Evolutionary conservation across 2,113 vertebrate species (phyloP), one percentile per base, ranked within the genome.

Genomic region (Orthonyx spaldingii): DNA sequence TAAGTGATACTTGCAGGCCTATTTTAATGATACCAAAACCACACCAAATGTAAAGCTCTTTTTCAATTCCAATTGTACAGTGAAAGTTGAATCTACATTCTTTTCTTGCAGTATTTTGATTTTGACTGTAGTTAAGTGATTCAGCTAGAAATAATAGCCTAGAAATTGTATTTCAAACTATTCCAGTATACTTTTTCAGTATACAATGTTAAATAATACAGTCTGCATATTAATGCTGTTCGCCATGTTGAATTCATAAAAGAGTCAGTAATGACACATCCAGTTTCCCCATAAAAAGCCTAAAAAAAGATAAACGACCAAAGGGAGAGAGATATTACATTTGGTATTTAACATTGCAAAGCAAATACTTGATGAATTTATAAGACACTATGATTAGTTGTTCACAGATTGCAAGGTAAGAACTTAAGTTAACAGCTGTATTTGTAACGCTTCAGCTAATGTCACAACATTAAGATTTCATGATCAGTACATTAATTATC

Each of bases 401-500:
- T 47, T 92, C 84, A 47, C 42, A 87, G 64, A 92, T 52, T 78
- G 72, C 47, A 95, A 92, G 50, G 69, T 86, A 92, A 81, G 56
- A 92, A 70, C 21, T 83, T 56, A 60, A 60, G 21, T 60, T 85
- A 90, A 91, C 37, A 92, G 71, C 21, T 84, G 16, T 33, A 88
- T 88, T 92, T 95, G 63, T 64, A 94, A 92, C 28, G 41, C 53
- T 91, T 44, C 87, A 92, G 68, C 22, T 91, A 75, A 56, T 56
- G 77, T 84, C 84, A 94, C 52, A 82, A 89, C 60, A 84, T 89
- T 55, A 94, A 78, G 80, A 81, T 89, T 77, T 84, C 63, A 70
- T 27, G 30, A 87, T 77, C 44, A 75, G 68, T 56, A 55, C 66
- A 60, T 90, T 88, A 92, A 94, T 90, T 68, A 82, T 32, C 64